Base-by-base conservation (phyloP, 2,888 invertebrate species). In the Lepidochitona cinerea region DNA sequence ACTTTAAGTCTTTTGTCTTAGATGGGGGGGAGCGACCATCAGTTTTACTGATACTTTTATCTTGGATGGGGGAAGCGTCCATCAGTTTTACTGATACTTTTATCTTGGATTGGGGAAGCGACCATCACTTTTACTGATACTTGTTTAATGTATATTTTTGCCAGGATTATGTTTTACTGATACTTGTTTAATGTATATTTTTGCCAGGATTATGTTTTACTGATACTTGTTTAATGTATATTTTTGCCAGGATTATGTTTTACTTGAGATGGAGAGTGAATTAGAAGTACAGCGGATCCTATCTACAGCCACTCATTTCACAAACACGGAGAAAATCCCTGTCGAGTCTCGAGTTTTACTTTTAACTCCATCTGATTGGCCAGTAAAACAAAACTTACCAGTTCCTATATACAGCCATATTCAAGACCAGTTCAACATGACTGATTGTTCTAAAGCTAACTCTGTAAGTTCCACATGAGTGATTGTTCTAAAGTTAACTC, bases 211-310 rank as follows among this genome's bases (percentile, higher is more conserved):
- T n/a, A n/a, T n/a, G n/a, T 35, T 12, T 37, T 70, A 18, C n/a
- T 70, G n/a, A n/a, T n/a, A n/a, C n/a, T n/a, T n/a, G n/a, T n/a
- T n/a, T n/a, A n/a, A n/a, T n/a, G n/a, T n/a, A n/a, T n/a, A n/a
- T n/a, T n/a, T n/a, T n/a, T n/a, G n/a, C n/a, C n/a, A 70, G 70
- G 70, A 70, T 35, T 70, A 70, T 29, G 52, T 35, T 12, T 37
- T 70, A 18, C n/a, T 70, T 53, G 70, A 70, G 32, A 35, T 70
- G 14, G 23, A 54, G n/a, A 33, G 33, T 18, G 7, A 26, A 70
- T 12, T 18, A 18, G 41, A 53, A 1, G 33, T 54, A 1, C 33
- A 54, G 29, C 36, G 18, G 26, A n/a, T 70, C 29, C 70, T 70
- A 1, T 14, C 53, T 23, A n/a, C n/a, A 32, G 70, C 54, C 26